phyloP scores from a whole-genome alignment of 1,140 invertebrate species.

The Lamellibrachia luymesi region DNA sequence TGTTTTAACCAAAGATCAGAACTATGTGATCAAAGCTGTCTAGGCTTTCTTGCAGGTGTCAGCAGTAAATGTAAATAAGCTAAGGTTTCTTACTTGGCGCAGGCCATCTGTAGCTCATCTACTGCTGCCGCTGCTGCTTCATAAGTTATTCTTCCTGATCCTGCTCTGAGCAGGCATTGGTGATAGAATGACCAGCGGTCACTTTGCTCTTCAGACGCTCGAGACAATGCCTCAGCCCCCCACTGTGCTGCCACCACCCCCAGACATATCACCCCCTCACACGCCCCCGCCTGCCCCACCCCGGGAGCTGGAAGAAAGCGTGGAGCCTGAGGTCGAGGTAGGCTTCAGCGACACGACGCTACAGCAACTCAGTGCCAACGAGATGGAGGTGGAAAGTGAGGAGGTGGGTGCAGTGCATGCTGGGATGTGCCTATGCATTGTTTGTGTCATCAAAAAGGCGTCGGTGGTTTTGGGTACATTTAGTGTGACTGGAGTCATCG shows the following conservation, averaged over 20 bases:
- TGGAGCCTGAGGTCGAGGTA: not conserved
- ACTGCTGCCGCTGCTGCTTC: slow-evolving; percentile 8
- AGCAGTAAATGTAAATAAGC: too few species aligned
- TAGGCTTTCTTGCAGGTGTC: too few species aligned
- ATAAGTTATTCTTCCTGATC: not conserved
- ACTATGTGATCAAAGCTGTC: too few species aligned
- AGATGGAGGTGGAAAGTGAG: slow-evolving; percentile 5
- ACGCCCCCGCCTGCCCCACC: slow-evolving; percentile 25
- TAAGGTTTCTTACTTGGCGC: not conserved
- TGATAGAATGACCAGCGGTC: not conserved
- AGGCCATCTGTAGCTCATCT: not conserved
- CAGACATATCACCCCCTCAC: slow-evolving; percentile 24
- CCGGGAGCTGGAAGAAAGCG: not conserved
- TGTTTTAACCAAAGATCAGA: too few species aligned
- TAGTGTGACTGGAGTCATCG: not conserved
- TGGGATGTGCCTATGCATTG: not conserved
- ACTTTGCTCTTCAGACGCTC: slow-evolving; percentile 4
- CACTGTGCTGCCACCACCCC: slow-evolving; percentile 25
- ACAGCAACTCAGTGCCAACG: not conserved
- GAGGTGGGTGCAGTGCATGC: not conserved
- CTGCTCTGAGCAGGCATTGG: slow-evolving; percentile 6
- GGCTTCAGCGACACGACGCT: not conserved
- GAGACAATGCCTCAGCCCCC: slow-evolving; percentile 8
- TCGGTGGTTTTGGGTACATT: not conserved
- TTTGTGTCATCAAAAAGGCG: not conserved